phyloP scores from a whole-genome alignment of 2,113 vertebrate genomes.

The Acanthisitta chloris region DNA sequence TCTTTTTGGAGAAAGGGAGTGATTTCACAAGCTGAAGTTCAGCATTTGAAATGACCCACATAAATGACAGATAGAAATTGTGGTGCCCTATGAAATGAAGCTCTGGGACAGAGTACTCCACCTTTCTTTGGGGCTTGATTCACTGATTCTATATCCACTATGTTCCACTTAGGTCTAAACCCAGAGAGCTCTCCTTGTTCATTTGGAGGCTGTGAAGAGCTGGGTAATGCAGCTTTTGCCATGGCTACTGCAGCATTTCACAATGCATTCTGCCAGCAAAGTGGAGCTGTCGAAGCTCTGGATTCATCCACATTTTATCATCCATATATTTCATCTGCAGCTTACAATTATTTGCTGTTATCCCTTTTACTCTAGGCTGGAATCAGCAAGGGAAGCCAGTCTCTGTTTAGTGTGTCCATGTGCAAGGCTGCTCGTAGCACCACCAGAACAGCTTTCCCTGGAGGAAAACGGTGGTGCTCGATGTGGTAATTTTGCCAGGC shows the following conservation, averaged over 20 bases:
- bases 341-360: neutral
- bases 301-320: neutral
- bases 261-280: neutral
- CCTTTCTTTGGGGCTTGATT: neutral
- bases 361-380: neutral
- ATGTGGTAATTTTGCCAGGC: neutral
- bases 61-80: slow-evolving; percentile 6
- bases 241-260: neutral
- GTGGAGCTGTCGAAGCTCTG: neutral
- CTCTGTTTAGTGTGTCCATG: neutral
- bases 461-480: too few species aligned
- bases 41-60: neutral
- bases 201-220: neutral
- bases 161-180: neutral
- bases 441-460: too few species aligned
- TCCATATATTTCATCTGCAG: neutral
- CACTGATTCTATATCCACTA: neutral
- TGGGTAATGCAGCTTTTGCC: neutral
- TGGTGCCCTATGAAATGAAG: slow-evolving; percentile 13
- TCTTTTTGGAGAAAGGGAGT: slow-evolving; percentile 16
- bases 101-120: neutral
- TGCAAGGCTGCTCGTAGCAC: rapidly evolving
- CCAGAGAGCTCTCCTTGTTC: neutral
- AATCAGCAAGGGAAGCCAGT: neutral
- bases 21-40: slow-evolving; percentile 13